Conservation (phyloP, 2,113 vertebrate genomes). For the human region GRCh38 chr7:16765501-16766000, state of each 20-base stretch:
- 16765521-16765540: background rate
- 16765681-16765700: conserved; percentile 80
- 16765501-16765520: background rate
- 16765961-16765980: conserved; percentile 41
- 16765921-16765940: conserved; percentile 57
- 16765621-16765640: background rate
- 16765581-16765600: background rate
- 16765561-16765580: background rate
- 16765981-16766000: background rate
- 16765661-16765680: conserved; percentile 83
- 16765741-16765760: conserved; percentile 71
- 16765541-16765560: background rate
- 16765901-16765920: conserved; percentile 39
- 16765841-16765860: conserved; percentile 49
- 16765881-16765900: conserved; percentile 51
- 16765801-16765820: conserved; percentile 60
- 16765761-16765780: conserved; percentile 72
- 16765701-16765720: conserved; percentile 61
- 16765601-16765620: conserved; percentile 6
- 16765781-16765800: conserved; percentile 73
- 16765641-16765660: conserved; percentile 60
- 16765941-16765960: conserved; percentile 34
- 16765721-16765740: conserved; percentile 65
- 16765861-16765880: conserved; percentile 10
- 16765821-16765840: conserved; percentile 62